phyloP scores from a whole-genome alignment of 2,888 invertebrate genomes.

The Ormia ochracea region DNA sequence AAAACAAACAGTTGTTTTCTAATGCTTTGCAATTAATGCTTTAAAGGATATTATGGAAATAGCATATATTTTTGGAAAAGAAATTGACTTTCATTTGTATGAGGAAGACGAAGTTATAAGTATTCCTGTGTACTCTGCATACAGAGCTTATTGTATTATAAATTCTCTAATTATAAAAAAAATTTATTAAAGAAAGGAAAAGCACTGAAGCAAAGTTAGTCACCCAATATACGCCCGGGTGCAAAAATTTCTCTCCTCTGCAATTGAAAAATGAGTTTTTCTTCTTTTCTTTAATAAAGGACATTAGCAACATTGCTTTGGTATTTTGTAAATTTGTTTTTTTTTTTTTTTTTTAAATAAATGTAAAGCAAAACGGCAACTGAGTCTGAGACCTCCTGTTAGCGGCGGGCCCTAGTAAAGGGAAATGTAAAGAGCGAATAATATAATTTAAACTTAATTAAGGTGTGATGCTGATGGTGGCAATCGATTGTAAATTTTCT shows the following conservation, averaged over 20 bases:
- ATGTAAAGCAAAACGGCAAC: not conserved
- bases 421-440: not conserved
- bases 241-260: not conserved
- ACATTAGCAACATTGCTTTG: slow-evolving; percentile 16
- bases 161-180: no score
- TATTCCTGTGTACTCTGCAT: no score
- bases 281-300: slow-evolving; percentile 9
- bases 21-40: no score
- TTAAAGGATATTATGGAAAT: no score
- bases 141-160: not conserved
- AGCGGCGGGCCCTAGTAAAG: not conserved
- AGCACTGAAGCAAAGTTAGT: no score
- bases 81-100: no score
- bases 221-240: not conserved
- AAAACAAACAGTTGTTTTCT: no score
- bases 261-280: slow-evolving; percentile 35
- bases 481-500: no score
- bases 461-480: no score
- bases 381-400: not conserved
- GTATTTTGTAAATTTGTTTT: not conserved
- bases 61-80: no score
- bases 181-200: not conserved
- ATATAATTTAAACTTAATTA: slow-evolving; percentile 8
- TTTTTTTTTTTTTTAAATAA: not conserved
- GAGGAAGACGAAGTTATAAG: no score